Conservation (phyloP, 2,797 vertebrate genomes). For the Capromys pilorides region DNA sequence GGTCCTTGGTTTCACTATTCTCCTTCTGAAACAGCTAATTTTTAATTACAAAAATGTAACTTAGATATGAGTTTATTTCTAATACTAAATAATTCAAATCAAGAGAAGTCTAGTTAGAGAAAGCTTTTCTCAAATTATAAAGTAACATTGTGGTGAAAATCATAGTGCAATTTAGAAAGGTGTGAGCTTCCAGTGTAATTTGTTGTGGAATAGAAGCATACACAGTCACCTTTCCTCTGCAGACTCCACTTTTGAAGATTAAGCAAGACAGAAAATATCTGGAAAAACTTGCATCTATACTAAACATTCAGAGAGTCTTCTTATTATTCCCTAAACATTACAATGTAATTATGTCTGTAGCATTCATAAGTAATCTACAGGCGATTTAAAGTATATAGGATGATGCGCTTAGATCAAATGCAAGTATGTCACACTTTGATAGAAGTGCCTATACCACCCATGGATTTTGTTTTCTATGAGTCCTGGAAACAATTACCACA, state of each 20-base stretch:
- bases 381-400: not conserved
- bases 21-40: not conserved
- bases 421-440: not conserved
- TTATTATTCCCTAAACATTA: not conserved
- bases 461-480: not conserved
- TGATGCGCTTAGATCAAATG: not conserved
- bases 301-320: not conserved
- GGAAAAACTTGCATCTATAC: not conserved
- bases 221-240: too few relatives aligned
- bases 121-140: not conserved
- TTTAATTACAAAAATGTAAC: slow-evolving; percentile 14
- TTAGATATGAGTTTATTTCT: not conserved
- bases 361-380: not conserved
- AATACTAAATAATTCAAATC: not conserved
- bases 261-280: not conserved
- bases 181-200: not conserved
- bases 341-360: not conserved
- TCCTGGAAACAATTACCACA: not conserved
- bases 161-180: not conserved
- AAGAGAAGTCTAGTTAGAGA: not conserved
- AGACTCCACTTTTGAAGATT: not conserved
- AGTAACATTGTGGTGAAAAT: not conserved
- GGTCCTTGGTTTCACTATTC: not conserved
- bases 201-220: not conserved
- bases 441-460: not conserved